phyloP scores from a whole-genome alignment of 2,113 vertebrate genomes.

The Poecile atricapillus region DNA sequence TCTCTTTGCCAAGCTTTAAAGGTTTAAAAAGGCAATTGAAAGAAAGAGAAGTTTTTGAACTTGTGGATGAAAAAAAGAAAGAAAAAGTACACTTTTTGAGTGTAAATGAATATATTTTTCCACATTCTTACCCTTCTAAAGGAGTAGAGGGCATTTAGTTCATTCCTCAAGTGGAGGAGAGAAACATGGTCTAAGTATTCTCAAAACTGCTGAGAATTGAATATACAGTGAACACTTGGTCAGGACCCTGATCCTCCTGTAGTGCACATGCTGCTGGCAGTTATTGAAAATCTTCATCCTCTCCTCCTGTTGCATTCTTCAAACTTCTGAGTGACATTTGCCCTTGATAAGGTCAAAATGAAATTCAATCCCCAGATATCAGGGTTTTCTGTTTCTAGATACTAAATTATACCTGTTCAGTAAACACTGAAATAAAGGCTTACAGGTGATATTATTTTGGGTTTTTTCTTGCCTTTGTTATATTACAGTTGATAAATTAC shows the following conservation, averaged over 20 bases:
- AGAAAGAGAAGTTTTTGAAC: background rate
- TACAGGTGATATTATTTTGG: fast-evolving
- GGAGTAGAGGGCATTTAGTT: background rate
- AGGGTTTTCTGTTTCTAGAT: background rate
- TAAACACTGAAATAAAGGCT: background rate
- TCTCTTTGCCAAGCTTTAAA: background rate
- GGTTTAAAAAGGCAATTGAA: background rate
- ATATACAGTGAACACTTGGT: background rate
- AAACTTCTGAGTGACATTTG: background rate
- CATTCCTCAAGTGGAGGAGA: background rate
- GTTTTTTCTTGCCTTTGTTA: background rate
- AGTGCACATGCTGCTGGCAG: background rate
- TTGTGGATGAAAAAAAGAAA: background rate
- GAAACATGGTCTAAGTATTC: background rate
- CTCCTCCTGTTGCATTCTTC: background rate
- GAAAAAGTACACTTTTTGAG: background rate
- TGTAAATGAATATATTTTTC: background rate
- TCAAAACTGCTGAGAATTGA: background rate
- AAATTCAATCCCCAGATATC: background rate
- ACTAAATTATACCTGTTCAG: background rate
- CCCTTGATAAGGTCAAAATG: background rate
- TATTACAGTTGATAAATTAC: background rate
- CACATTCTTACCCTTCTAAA: background rate
- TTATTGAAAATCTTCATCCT: background rate
- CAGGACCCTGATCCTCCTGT: background rate